Evolutionary conservation across 2,888 invertebrate genomes (phyloP), one percentile per base, ranked within the genome.

Genomic region (Stenodera caucasica): DNA sequence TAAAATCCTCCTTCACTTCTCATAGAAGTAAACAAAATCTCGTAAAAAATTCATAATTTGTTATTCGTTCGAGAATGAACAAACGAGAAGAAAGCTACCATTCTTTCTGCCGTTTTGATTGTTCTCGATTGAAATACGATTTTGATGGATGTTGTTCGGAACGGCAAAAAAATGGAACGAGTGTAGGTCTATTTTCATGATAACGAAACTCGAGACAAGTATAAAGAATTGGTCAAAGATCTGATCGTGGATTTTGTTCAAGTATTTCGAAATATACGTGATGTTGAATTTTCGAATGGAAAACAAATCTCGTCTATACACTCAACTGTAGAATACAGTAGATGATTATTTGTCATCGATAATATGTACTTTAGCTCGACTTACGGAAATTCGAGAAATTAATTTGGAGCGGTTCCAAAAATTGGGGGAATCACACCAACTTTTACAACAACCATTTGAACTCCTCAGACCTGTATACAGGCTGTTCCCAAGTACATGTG

Each of bases 311-410:
- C 37, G 15, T 14, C 15, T 37, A 15, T n/a, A n/a, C n/a, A n/a
- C n/a, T n/a, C n/a, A n/a, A n/a, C 37, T 1, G 15, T 15, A 15
- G 37, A 2, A 8, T 15, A 11, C 18, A 11, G 45, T 45, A 21
- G 45, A 21, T 45, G 11, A 45, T 45, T 21, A 45, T 45, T 45
- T 45, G 45, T 45, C 45, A 45, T 45, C 21, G 45, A 45, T 45
- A 40, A 40, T 40, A 18, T 18, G 18, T 18, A 40, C n/a, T n/a
- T n/a, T n/a, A n/a, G n/a, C n/a, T n/a, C n/a, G n/a, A n/a, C n/a
- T n/a, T n/a, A n/a, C n/a, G n/a, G n/a, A n/a, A n/a, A n/a, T n/a
- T n/a, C n/a, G n/a, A n/a, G n/a, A n/a, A n/a, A n/a, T n/a, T n/a
- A n/a, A n/a, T n/a, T n/a, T n/a, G n/a, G n/a, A n/a, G n/a, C n/a